phyloP scores from a whole-genome alignment of 2,888 invertebrate genomes.

The Leptinotarsa haldemani region DNA sequence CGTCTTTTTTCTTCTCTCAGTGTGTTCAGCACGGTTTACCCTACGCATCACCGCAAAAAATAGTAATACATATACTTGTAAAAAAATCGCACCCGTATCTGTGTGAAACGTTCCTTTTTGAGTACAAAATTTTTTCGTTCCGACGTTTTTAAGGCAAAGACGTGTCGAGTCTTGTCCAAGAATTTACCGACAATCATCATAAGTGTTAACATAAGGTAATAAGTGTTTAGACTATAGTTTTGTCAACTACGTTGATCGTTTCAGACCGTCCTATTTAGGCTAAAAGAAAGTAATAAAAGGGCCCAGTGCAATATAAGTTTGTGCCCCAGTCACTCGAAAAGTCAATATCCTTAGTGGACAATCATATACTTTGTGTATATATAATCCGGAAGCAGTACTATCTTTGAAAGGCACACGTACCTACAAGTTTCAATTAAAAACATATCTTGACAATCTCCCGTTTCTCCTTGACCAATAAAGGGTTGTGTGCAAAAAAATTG shows the following conservation, averaged over 20 bases:
- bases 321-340: slow-evolving; percentile 55
- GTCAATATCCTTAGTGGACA: slow-evolving; percentile 57
- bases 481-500: slow-evolving; percentile 48
- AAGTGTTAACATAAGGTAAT: slow-evolving; percentile 48
- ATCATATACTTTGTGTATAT: slow-evolving; percentile 4
- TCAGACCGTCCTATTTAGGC: slow-evolving; percentile 41
- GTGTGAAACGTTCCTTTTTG: slow-evolving; percentile 56
- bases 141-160: slow-evolving; percentile 61
- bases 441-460: slow-evolving; percentile 52
- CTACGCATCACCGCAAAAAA: slow-evolving; percentile 33
- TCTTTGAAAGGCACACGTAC: slow-evolving; percentile 45
- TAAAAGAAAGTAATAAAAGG: slow-evolving; percentile 45
- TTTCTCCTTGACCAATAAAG: slow-evolving; percentile 37
- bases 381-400: slow-evolving; percentile 14
- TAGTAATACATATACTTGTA: slow-evolving; percentile 14
- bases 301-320: slow-evolving; percentile 58
- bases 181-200: slow-evolving; percentile 65
- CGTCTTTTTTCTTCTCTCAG: slow-evolving; percentile 27
- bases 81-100: slow-evolving; percentile 34
- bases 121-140: slow-evolving; percentile 62
- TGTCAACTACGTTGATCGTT: slow-evolving; percentile 34
- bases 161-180: slow-evolving; percentile 64
- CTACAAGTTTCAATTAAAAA: slow-evolving; percentile 62
- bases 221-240: slow-evolving; percentile 42
- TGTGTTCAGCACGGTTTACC: slow-evolving; percentile 23